These are phyloP conservation scores for Parazoanthus swiftii DNA, from an alignment of 92 coral and sea anemone genomes.

Conservation along the genomic window DNA sequence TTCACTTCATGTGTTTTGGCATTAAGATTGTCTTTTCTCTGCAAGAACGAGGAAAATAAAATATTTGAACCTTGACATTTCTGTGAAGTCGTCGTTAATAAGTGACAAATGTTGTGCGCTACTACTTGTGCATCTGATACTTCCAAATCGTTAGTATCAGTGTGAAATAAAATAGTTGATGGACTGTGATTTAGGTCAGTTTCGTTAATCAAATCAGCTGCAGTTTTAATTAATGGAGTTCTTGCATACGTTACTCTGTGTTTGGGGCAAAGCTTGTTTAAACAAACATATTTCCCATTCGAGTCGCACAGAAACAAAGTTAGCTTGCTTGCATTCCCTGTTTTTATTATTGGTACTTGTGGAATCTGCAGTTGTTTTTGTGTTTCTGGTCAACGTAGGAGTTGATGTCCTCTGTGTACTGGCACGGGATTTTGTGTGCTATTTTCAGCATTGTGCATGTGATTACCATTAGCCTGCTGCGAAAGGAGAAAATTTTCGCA, in stretches of 20 bases:
- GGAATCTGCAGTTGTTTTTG: not conserved
- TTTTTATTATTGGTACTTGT: not conserved
- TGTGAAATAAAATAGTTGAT: constrained; percentile 36
- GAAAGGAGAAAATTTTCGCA: constrained; percentile 7
- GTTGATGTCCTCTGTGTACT: not conserved
- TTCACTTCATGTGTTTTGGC: too few relatives aligned
- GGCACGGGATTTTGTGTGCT: not conserved
- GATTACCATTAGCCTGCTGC: not conserved
- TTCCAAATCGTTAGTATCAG: constrained; percentile 54
- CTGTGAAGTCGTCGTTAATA: not conserved
- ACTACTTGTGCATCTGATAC: constrained; percentile 9
- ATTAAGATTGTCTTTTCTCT: constrained; percentile 26
- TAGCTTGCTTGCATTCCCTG: not conserved
- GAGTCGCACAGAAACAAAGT: constrained; percentile 26
- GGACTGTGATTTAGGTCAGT: not conserved
- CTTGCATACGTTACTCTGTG: not conserved
- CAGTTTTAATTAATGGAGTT: not conserved
- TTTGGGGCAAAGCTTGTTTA: not conserved
- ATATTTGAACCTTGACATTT: constrained; percentile 43
- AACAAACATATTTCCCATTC: not conserved
- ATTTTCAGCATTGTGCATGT: not conserved
- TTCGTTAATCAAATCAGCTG: not conserved
- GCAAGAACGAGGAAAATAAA: constrained; percentile 23
- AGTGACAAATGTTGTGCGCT: constrained; percentile 13
- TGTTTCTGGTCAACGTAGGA: not conserved